Evolutionary conservation across 1,140 invertebrate species (phyloP).

Genomic region (Oscheius sp.): DNA sequence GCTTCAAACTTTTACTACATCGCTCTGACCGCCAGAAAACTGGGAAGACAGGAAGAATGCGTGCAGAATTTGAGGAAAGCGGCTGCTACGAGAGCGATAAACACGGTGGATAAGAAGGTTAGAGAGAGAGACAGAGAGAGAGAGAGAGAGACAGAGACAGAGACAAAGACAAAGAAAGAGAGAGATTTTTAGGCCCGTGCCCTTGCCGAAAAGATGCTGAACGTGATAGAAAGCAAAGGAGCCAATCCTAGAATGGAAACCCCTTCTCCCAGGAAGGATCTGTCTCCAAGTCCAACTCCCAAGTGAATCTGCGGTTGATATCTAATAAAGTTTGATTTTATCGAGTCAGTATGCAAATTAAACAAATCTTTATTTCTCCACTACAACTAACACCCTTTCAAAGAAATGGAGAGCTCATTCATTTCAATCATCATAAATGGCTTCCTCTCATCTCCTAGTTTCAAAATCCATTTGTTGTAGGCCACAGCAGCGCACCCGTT

Average conservation of each 20-base stretch:
- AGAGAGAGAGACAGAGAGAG: neutral
- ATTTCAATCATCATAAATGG: no score
- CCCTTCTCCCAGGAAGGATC: neutral
- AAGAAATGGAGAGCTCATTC: no score
- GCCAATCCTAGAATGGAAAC: no score
- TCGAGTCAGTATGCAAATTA: no score
- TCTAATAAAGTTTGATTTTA: no score
- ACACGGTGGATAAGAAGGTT: constrained; percentile 15
- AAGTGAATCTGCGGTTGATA: no score
- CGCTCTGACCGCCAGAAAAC: neutral
- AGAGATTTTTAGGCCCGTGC: neutral
- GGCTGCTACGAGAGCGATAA: neutral
- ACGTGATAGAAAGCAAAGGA: neutral
- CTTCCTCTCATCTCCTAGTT: no score
- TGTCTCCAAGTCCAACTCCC: neutral
- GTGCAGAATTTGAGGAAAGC: neutral
- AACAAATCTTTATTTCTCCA: no score
- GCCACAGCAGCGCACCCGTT: no score
- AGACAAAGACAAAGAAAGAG: neutral
- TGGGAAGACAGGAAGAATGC: neutral
- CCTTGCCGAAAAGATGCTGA: constrained; percentile 3
- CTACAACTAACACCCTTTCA: no score
- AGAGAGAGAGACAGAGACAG: neutral
- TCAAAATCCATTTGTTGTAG: no score
- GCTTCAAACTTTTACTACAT: constrained; percentile 11